Evolutionary conservation across 2,888 invertebrate species (phyloP), one percentile per base, ranked within the genome.

Genomic region (Melanchra persicariae): DNA sequence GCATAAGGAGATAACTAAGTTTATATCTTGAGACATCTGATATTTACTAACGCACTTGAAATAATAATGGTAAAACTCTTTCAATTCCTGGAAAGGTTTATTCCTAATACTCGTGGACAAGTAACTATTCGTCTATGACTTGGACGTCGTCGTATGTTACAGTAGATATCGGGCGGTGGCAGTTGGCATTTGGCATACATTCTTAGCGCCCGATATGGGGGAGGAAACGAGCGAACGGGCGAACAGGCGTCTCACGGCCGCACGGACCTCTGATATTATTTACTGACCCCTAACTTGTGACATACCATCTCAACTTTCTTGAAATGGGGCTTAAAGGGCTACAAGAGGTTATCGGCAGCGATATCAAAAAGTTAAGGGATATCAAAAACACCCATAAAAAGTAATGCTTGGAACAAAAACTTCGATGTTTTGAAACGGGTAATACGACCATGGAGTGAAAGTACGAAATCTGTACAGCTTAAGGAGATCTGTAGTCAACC

Each of bases 141-240:
- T 82, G 70, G 73, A 77, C 79, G 68, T 77, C 79, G 68, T 77
- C 55, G 63, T 62, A 72, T 55, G 70, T 72, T 77, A 74, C 64
- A 78, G 71, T 70, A 86, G 88, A 91, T 89, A 89, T 85, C 80
- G 81, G 81, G 71, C 90, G 85, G 91, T 89, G 79, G 91, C 92
- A 92, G 91, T 91, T 91, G 91, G 91, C 92, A 91, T 91, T 92
- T 93, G 94, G 93, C 94, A 94, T 87, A 95, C 94, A 95, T 95
- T 92, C 94, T 89, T 86, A 86, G 79, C 84, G 86, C 95, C 93
- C 87, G 90, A 95, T 95, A 95, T 93, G 95, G 95, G 95, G 95
- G 66, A 84, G 87, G 85, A 89, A 89, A 90, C 91, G 86, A 90
- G 88, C 89, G 88, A 89, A 90, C 91, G 86, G 91, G 88, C 89